Conservation (phyloP, 2,888 invertebrate genomes). For the Watsonalla binaria region DNA sequence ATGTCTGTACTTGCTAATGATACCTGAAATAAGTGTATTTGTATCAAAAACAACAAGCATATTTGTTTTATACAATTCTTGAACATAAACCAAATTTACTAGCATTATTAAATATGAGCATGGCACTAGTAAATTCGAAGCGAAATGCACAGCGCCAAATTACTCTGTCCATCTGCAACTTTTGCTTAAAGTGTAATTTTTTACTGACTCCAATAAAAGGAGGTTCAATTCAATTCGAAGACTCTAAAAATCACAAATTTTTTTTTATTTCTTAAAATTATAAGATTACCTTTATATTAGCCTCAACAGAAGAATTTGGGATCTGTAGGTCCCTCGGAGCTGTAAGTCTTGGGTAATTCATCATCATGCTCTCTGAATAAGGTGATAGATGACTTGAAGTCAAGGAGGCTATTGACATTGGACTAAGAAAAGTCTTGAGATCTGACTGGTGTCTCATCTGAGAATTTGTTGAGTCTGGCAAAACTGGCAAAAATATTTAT, state of each 20-base stretch:
- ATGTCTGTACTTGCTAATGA: constrained; percentile 38
- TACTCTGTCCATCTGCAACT: too few species aligned
- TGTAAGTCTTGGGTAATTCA: constrained; percentile 52
- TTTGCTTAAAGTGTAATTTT: too few species aligned
- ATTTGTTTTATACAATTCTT: constrained; percentile 24
- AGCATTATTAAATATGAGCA: too few species aligned
- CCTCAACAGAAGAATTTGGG: constrained; percentile 32
- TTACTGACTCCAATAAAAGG: too few species aligned
- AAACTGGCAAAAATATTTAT: constrained; percentile 41
- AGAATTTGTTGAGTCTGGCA: constrained; percentile 31
- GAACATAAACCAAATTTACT: neutral
- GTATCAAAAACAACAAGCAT: neutral
- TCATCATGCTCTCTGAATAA: constrained; percentile 38
- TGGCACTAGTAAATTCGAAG: too few species aligned
- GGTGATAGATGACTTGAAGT: constrained; percentile 50
- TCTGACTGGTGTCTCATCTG: constrained; percentile 30
- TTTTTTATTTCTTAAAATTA: neutral
- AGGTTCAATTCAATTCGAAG: too few species aligned
- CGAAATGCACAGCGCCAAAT: too few species aligned
- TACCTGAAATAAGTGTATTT: constrained; percentile 34
- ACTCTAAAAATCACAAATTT: too few species aligned
- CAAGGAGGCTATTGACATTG: constrained; percentile 56
- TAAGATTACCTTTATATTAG: constrained; percentile 41
- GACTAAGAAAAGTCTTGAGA: constrained; percentile 50
- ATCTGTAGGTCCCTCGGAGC: constrained; percentile 64